These are phyloP conservation scores for Rallus crepitans DNA, from an alignment of 2,797 vertebrate genomes.

Conservation along the genomic window DNA sequence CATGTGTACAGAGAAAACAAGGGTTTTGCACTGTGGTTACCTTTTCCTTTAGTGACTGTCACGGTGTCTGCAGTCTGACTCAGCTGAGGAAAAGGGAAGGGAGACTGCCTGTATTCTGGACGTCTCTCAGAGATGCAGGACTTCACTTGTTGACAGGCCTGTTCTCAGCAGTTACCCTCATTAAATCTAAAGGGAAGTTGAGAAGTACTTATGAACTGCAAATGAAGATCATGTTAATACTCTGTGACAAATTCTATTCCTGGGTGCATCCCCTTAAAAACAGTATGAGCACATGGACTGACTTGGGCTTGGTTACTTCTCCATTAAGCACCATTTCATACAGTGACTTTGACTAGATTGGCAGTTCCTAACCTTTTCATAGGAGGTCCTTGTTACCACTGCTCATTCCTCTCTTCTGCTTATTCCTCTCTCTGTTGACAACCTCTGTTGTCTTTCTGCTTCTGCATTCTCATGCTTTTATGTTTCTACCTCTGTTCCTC, in stretches of 20 bases:
- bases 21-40: accelerated
- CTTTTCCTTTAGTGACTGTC: background rate
- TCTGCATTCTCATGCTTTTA: background rate
- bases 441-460: background rate
- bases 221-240: background rate
- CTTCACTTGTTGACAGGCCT: background rate
- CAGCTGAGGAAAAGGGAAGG: background rate
- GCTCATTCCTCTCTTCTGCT: background rate
- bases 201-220: background rate
- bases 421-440: background rate
- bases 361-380: background rate
- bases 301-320: background rate
- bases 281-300: background rate
- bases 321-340: background rate
- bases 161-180: background rate
- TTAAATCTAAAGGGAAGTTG: background rate
- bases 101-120: background rate
- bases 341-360: background rate
- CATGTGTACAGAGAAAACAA: background rate
- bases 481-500: background rate
- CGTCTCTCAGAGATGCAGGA: background rate
- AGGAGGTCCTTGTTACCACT: background rate
- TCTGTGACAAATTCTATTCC: background rate
- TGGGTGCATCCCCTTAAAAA: accelerated
- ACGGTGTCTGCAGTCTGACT: accelerated